These are phyloP conservation scores for Myoxocephalus aenaeus DNA, from an alignment of 2,797 vertebrate genomes.

Conservation along the genomic window DNA sequence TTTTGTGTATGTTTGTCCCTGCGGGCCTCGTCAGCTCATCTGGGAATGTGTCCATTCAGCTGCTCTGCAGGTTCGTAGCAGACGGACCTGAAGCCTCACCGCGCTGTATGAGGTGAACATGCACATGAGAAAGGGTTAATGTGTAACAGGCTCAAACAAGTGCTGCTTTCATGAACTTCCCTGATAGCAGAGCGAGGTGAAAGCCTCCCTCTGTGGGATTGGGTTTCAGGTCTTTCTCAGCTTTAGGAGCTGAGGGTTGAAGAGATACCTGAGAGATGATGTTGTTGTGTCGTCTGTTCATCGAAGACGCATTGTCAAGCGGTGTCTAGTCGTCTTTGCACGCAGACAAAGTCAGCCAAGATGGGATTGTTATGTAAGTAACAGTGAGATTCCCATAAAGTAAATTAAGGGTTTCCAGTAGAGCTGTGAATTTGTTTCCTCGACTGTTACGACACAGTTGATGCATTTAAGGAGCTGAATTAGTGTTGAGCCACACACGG, in stretches of 20 bases:
- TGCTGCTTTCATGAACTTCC: conserved; percentile 64
- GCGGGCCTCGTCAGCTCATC: conserved; percentile 1
- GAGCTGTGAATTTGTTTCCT: not conserved
- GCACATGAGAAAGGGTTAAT: conserved; percentile 71
- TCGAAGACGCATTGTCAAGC: not conserved
- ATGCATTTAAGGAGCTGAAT: not conserved
- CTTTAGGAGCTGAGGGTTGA: conserved; percentile 33
- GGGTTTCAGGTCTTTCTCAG: conserved; percentile 61
- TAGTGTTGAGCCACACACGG: not conserved
- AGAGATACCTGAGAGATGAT: conserved; percentile 38
- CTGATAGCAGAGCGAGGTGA: conserved; percentile 60
- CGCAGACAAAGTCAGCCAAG: not conserved
- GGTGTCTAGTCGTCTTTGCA: not conserved
- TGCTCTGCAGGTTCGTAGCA: conserved; percentile 11
- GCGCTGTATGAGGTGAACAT: not conserved
- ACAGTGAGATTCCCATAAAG: not conserved
- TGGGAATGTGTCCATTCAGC: conserved; percentile 29
- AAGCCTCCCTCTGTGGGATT: conserved; percentile 55
- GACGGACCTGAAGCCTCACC: conserved; percentile 11
- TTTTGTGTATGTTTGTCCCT: conserved; percentile 1
- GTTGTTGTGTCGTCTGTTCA: conserved; percentile 22
- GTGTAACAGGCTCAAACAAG: conserved; percentile 78
- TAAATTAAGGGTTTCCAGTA: conserved; percentile 4
- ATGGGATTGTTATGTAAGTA: conserved; percentile 32
- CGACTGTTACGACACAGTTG: not conserved